These are phyloP conservation scores for Lampropteryx suffumata DNA, from an alignment of 2,888 invertebrate species.

Conservation along the genomic window DNA sequence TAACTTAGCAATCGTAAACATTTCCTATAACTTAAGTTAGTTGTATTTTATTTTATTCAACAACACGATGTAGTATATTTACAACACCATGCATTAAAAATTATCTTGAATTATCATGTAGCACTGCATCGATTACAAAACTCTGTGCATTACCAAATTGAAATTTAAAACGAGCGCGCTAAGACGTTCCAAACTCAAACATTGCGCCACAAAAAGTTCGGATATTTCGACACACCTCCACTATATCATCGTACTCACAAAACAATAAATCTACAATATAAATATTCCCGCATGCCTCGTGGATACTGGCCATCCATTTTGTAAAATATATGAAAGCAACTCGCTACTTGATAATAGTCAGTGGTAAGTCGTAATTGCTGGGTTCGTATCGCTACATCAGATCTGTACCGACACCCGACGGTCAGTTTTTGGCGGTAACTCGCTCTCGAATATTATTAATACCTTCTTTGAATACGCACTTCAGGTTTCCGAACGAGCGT, in stretches of 20 bases:
- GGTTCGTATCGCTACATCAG: conserved; percentile 63
- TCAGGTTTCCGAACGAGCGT: conserved; percentile 40
- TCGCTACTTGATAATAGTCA: conserved; percentile 80
- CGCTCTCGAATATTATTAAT: conserved; percentile 24
- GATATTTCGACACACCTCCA: conserved; percentile 40
- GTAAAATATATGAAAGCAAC: conserved; percentile 79
- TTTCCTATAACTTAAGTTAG: too few species aligned
- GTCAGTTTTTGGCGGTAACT: conserved; percentile 56
- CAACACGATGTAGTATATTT: too few species aligned
- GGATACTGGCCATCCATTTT: conserved; percentile 72
- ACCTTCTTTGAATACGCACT: conserved; percentile 35
- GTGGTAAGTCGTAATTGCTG: conserved; percentile 76
- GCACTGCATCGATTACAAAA: too few species aligned
- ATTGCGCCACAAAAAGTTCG: conserved; percentile 22
- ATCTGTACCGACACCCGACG: conserved; percentile 62
- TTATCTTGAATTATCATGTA: too few species aligned
- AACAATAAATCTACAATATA: conserved; percentile 78
- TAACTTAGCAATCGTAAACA: too few species aligned
- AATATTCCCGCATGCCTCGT: conserved; percentile 69
- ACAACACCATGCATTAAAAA: too few species aligned
- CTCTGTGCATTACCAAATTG: neutral
- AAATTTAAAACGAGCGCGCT: neutral
- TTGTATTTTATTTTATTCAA: too few species aligned
- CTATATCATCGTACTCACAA: conserved; percentile 61
- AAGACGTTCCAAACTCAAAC: conserved; percentile 21